Percentiles rank a stretch among this genome's conserved stretches.
phyloP scores from a whole-genome alignment of 2,888 invertebrate genomes.

The Drosophila lacicola region DNA sequence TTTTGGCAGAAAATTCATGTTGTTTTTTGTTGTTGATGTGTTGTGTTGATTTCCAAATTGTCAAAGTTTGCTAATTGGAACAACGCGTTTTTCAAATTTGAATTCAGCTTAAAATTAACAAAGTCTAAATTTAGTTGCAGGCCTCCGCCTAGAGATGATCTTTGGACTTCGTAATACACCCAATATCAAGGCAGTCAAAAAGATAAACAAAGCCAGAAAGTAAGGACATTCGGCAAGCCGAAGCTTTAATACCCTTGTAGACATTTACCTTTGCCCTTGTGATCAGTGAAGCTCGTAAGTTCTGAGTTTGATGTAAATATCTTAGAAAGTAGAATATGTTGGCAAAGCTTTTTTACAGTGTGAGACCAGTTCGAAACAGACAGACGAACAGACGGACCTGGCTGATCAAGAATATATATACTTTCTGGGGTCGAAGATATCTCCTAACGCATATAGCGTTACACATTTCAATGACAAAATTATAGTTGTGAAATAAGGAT shows the following conservation, averaged over 20 bases:
- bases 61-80: slow-evolving; percentile 68
- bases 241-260: no score
- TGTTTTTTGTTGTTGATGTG: slow-evolving; percentile 20
- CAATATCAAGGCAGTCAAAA: background rate
- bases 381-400: no score
- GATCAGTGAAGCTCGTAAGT: no score
- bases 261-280: fast-evolving
- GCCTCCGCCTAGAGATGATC: background rate
- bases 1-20: slow-evolving; percentile 66
- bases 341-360: no score
- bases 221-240: background rate
- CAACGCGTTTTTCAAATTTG: slow-evolving; percentile 40
- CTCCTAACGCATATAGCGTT: no score
- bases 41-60: slow-evolving; percentile 63
- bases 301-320: no score
- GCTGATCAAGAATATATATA: no score
- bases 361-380: no score
- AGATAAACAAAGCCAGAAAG: background rate
- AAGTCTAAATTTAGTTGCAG: slow-evolving; percentile 26
- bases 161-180: background rate
- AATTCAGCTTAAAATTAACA: slow-evolving; percentile 21
- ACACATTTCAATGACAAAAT: no score
- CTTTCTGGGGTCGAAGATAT: no score
- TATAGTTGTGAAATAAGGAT: no score
- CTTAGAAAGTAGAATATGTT: no score